Conservation (phyloP, 2,888 invertebrate genomes). For the Disparrhopalites patrizii region DNA sequence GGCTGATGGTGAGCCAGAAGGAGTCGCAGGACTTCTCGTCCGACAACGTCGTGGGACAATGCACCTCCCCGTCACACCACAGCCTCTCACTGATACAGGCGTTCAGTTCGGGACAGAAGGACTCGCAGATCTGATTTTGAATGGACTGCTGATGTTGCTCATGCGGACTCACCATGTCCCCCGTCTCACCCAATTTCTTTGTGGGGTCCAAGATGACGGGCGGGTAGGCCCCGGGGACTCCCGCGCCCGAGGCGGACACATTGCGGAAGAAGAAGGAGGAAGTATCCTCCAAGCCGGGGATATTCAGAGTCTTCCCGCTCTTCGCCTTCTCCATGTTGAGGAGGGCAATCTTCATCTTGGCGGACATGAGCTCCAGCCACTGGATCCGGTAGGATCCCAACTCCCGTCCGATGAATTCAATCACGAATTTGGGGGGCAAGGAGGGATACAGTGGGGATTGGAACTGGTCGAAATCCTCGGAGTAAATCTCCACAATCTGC, state of each 20-base stretch:
- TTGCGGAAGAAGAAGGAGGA: not conserved
- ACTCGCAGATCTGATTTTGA: slow-evolving; percentile 56
- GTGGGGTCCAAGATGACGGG: not conserved
- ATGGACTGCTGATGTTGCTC: not conserved
- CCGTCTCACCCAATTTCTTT: not conserved
- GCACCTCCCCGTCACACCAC: slow-evolving; percentile 69
- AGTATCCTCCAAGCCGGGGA: slow-evolving; percentile 52
- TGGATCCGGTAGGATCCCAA: slow-evolving; percentile 69
- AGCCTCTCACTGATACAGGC: slow-evolving; percentile 74
- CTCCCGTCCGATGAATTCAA: slow-evolving; percentile 75
- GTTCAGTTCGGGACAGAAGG: slow-evolving; percentile 72
- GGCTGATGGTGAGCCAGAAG: slow-evolving; percentile 45
- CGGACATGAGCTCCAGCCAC: slow-evolving; percentile 69
- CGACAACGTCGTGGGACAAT: slow-evolving; percentile 38
- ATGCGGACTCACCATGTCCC: not conserved
- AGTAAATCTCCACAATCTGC: slow-evolving; percentile 46
- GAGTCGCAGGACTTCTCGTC: slow-evolving; percentile 46
- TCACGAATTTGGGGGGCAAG: slow-evolving; percentile 57
- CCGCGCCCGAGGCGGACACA: too few relatives aligned
- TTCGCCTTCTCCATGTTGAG: slow-evolving; percentile 23
- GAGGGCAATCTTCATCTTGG: slow-evolving; percentile 41
- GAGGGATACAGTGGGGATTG: slow-evolving; percentile 44
- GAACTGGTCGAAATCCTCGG: slow-evolving; percentile 45
- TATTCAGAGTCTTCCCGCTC: slow-evolving; percentile 50
- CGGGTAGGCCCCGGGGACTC: too few relatives aligned